Percentiles rank a stretch among this genome's conserved stretches.
These are phyloP conservation scores for Acanthacorydalis orientalis DNA, from an alignment of 2,888 invertebrate species.

Conservation along the genomic window DNA sequence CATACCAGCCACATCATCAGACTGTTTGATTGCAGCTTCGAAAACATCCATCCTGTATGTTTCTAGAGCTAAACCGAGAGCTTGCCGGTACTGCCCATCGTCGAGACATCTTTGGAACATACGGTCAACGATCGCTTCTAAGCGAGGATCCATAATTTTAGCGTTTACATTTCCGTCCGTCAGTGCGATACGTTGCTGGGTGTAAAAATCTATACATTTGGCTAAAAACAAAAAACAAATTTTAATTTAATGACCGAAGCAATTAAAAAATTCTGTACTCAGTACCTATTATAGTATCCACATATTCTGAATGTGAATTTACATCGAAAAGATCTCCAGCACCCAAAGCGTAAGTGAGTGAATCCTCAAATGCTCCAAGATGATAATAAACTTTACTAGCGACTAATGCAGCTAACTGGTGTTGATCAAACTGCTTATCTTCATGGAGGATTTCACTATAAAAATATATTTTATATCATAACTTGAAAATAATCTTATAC, in stretches of 20 bases:
- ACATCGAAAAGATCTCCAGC: slow-evolving; percentile 92
- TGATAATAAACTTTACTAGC: slow-evolving; percentile 98
- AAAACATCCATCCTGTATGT: slow-evolving; percentile 96
- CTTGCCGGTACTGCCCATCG: slow-evolving; percentile 89
- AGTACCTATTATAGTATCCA: slow-evolving; percentile 79
- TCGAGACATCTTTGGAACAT: slow-evolving; percentile 95
- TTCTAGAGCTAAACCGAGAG: slow-evolving; percentile 90
- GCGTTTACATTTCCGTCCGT: slow-evolving; percentile 48
- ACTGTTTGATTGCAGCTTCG: slow-evolving; percentile 76
- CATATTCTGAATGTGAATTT: slow-evolving; percentile 85
- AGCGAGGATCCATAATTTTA: slow-evolving; percentile 57
- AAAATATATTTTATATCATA: slow-evolving; percentile 8
- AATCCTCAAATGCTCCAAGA: slow-evolving; percentile 91
- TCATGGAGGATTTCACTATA: slow-evolving; percentile 83
- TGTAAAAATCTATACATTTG: slow-evolving; percentile 95
- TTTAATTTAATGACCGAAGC: slow-evolving; percentile 2
- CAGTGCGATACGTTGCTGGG: slow-evolving; percentile 64
- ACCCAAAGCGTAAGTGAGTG: slow-evolving; percentile 90
- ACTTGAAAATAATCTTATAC: too few species aligned
- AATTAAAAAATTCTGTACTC: neutral
- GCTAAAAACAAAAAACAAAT: slow-evolving; percentile 32
- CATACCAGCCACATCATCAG: slow-evolving; percentile 82
- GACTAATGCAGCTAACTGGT: slow-evolving; percentile 87
- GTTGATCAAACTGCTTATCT: slow-evolving; percentile 73
- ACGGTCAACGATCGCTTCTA: slow-evolving; percentile 88